Conservation (phyloP, 2,113 vertebrate genomes). For the Laticauda colubrina region DNA sequence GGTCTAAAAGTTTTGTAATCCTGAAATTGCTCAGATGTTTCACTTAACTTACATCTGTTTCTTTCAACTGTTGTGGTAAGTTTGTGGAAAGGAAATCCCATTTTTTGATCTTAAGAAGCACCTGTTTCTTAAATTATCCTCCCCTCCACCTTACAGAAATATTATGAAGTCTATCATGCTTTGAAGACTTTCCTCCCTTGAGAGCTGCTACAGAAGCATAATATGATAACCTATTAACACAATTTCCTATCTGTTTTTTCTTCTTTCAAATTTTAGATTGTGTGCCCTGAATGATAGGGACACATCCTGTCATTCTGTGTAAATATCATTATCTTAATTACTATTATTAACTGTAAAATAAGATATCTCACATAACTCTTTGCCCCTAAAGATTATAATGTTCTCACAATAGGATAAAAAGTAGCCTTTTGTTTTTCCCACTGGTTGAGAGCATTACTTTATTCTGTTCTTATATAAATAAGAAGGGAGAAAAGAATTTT, state of each 20-base stretch:
- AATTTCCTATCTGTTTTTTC: not conserved
- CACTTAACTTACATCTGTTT: not conserved
- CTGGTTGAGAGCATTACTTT: conserved; percentile 37
- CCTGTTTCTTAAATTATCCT: not conserved
- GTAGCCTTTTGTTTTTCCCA: not conserved
- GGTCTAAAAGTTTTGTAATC: not conserved
- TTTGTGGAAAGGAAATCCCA: not conserved
- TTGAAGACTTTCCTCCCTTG: not conserved
- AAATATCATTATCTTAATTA: not conserved
- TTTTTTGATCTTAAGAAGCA: not conserved
- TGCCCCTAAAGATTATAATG: not conserved
- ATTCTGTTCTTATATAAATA: conserved; percentile 45
- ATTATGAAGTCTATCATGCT: not conserved
- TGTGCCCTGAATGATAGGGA: too few relatives aligned
- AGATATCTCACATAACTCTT: too few relatives aligned
- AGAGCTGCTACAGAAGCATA: not conserved
- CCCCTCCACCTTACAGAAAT: not conserved
- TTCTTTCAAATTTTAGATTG: not conserved
- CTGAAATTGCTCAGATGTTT: not conserved
- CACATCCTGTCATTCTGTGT: not conserved
- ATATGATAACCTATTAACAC: not conserved
- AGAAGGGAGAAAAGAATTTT: not conserved
- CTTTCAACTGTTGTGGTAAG: not conserved
- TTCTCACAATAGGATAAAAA: not conserved
- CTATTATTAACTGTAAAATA: not conserved